Percentiles rank a stretch among this genome's conserved stretches.
Evolutionary conservation across 2,113 vertebrate species (phyloP).

Genomic region (Ptychochromis oligacanthus): DNA sequence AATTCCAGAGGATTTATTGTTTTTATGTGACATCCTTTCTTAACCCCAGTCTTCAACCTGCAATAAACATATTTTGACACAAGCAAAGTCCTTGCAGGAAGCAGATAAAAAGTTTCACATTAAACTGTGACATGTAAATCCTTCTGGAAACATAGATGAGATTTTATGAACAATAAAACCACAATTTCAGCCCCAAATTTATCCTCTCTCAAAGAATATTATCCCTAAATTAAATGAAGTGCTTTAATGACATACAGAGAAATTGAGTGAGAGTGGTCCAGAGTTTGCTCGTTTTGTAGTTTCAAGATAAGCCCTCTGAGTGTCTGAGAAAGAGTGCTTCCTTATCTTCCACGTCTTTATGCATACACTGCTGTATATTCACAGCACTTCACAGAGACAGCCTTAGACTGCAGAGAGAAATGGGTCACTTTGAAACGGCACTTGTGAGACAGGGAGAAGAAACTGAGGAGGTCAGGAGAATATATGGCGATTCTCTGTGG

Average conservation of each 20-base stretch:
- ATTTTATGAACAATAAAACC: constrained; percentile 51
- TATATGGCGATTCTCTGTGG: constrained; percentile 3
- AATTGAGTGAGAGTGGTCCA: constrained; percentile 20
- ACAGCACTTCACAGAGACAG: constrained; percentile 40
- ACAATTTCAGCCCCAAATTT: constrained; percentile 23
- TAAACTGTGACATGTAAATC: constrained; percentile 17
- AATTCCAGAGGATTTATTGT: neutral
- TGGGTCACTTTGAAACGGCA: constrained; percentile 55
- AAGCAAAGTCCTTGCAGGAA: constrained; percentile 13
- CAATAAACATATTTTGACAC: constrained; percentile 5
- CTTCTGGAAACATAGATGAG: constrained; percentile 7
- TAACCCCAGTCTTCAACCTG: neutral
- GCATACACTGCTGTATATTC: constrained; percentile 52
- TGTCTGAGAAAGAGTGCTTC: constrained; percentile 42
- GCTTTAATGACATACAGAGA: constrained; percentile 26
- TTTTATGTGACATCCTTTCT: neutral
- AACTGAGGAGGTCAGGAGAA: constrained; percentile 37
- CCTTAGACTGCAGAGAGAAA: constrained; percentile 52
- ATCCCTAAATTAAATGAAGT: constrained; percentile 23
- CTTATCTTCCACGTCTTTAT: constrained; percentile 63
- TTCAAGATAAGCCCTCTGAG: constrained; percentile 50
- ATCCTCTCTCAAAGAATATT: constrained; percentile 43
- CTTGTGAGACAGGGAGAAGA: constrained; percentile 27
- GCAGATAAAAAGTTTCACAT: constrained; percentile 24
- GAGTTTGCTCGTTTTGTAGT: constrained; percentile 42